These are phyloP conservation scores for Agrypnus murinus DNA, from an alignment of 2,888 invertebrate genomes.

Conservation along the genomic window DNA sequence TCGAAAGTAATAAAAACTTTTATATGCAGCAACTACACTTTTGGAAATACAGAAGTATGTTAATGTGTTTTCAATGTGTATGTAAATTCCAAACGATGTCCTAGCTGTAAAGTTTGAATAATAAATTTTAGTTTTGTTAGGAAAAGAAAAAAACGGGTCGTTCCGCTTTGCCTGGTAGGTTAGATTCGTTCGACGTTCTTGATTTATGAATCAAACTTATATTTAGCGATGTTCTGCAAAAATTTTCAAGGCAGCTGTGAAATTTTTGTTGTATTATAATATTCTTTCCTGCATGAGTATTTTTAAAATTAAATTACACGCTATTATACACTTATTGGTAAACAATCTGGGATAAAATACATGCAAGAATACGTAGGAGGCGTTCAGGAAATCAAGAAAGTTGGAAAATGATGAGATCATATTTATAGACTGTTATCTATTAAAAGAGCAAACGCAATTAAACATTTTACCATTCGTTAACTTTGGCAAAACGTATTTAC, in stretches of 20 bases:
- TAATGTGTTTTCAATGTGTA: constrained; percentile 44
- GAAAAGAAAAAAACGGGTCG: constrained; percentile 10
- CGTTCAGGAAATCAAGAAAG: too few relatives aligned
- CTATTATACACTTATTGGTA: too few relatives aligned
- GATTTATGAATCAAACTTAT: constrained; percentile 36
- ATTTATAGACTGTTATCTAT: too few relatives aligned
- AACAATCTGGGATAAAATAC: too few relatives aligned
- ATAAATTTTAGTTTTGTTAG: constrained; percentile 45
- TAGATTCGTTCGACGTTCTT: constrained; percentile 24
- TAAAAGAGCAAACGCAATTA: too few relatives aligned
- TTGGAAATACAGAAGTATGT: constrained; percentile 24
- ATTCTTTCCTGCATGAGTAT: too few relatives aligned
- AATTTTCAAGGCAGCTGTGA: neutral
- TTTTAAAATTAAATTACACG: too few relatives aligned
- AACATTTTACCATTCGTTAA: too few relatives aligned
- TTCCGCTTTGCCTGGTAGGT: constrained; percentile 15
- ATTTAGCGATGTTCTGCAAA: constrained; percentile 10
- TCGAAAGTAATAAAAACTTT: neutral
- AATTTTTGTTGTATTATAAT: neutral
- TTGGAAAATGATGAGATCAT: too few relatives aligned
- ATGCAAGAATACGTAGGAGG: too few relatives aligned
- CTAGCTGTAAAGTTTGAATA: constrained; percentile 38
- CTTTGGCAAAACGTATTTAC: too few relatives aligned
- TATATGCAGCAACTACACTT: neutral
- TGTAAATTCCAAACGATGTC: constrained; percentile 32